These are phyloP conservation scores for Micrastur ruficollis DNA, from an alignment of 2,797 vertebrate species.

Conservation along the genomic window DNA sequence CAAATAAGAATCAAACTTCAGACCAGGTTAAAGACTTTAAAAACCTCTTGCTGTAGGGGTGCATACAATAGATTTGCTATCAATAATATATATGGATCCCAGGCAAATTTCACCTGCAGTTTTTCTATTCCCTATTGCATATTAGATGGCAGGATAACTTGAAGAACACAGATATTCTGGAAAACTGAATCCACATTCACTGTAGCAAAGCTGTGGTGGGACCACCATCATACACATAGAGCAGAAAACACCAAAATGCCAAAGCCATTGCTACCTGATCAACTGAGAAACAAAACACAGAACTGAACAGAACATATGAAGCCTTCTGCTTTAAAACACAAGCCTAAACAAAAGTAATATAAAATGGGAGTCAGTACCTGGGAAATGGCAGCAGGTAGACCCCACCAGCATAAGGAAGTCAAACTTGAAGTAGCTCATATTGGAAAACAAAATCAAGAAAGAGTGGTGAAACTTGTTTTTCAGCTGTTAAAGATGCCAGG, in stretches of 20 bases:
- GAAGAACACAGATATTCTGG: not conserved
- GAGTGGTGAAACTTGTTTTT: not conserved
- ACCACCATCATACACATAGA: not conserved
- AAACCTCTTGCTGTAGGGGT: not conserved
- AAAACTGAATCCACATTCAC: not conserved
- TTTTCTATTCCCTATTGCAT: not conserved
- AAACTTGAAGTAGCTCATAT: not conserved
- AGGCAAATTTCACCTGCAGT: not conserved
- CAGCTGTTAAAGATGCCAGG: not conserved
- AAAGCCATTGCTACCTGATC: not conserved
- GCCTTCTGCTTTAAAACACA: not conserved
- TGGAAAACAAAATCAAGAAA: not conserved
- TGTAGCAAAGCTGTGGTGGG: not conserved
- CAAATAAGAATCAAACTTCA: not conserved
- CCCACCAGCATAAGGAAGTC: not conserved
- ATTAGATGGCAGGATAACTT: not conserved
- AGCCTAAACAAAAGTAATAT: not conserved
- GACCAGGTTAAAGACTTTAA: not conserved
- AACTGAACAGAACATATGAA: not conserved
- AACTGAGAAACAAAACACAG: not conserved
- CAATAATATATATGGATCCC: not conserved
- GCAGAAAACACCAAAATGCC: not conserved
- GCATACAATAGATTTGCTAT: not conserved
- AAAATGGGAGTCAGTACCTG: not conserved
- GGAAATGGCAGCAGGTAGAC: not conserved